A percentile compares a stretch with the other conserved stretches of the same genome.
phyloP scores from a whole-genome alignment of 2,113 vertebrate genomes.

The Cynopterus brachyotis region DNA sequence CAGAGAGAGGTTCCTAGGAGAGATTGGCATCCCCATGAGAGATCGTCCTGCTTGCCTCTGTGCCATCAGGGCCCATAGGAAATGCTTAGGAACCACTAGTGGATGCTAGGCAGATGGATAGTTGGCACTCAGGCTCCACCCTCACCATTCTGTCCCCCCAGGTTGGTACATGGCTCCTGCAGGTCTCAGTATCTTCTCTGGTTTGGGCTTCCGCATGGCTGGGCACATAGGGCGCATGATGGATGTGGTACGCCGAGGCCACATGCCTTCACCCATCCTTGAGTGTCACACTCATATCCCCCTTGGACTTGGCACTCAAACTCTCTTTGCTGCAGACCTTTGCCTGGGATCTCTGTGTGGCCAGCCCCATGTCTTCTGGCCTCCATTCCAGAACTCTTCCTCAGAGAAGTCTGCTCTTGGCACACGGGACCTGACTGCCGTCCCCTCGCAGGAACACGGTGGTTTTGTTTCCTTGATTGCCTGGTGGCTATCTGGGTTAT shows the following conservation, averaged over 20 bases:
- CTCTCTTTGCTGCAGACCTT: neutral
- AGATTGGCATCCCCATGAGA: neutral
- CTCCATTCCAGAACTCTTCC: neutral
- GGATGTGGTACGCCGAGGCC: neutral
- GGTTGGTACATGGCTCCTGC: neutral
- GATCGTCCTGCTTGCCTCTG: neutral
- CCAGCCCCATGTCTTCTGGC: neutral
- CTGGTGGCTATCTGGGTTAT: neutral
- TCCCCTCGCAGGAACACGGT: neutral
- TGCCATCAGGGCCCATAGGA: neutral
- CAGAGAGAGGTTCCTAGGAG: neutral
- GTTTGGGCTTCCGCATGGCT: neutral
- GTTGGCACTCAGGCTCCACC: neutral
- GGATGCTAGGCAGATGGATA: neutral
- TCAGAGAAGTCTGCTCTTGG: neutral
- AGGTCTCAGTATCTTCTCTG: neutral
- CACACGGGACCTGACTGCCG: no score
- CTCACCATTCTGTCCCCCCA: neutral
- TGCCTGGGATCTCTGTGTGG: neutral
- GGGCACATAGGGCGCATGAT: accelerated
- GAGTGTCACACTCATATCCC: accelerated
- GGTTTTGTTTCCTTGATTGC: neutral
- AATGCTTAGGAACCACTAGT: neutral
- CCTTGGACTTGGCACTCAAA: neutral
- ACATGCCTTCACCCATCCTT: neutral